phyloP scores from a whole-genome alignment of 2,888 invertebrate genomes.

The Drosophila cognata region DNA sequence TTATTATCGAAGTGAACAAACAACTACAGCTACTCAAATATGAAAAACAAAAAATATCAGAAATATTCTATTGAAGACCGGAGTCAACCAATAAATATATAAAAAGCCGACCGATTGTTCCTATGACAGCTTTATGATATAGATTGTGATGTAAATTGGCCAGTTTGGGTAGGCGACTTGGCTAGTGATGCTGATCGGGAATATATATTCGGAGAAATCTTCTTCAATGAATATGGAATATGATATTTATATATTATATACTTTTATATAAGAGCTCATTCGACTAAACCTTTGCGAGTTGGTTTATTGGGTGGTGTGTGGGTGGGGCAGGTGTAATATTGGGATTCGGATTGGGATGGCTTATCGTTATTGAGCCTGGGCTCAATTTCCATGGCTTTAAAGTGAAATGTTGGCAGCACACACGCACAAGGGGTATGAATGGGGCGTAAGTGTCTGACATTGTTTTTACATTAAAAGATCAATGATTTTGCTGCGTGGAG shows the following conservation, averaged over 20 bases:
- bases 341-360: neutral
- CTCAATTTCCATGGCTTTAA: conserved; percentile 51
- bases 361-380: conserved; percentile 14
- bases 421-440: conserved; percentile 47
- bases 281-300: neutral
- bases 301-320: neutral
- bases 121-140: neutral
- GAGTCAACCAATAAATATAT: neutral
- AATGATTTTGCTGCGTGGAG: conserved; percentile 68
- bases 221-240: neutral
- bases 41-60: neutral
- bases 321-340: neutral
- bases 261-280: neutral
- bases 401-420: conserved; percentile 52
- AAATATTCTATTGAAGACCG: neutral
- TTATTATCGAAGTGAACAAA: conserved; percentile 39
- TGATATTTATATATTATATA: neutral
- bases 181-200: neutral
- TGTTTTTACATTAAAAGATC: conserved; percentile 82
- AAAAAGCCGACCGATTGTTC: neutral
- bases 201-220: neutral
- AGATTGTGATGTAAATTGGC: no score
- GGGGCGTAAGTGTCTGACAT: conserved; percentile 76
- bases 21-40: conserved; percentile 47
- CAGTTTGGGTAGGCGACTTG: no score